Conservation (phyloP, 2,113 vertebrate genomes). For the Hypanus sabinus region DNA sequence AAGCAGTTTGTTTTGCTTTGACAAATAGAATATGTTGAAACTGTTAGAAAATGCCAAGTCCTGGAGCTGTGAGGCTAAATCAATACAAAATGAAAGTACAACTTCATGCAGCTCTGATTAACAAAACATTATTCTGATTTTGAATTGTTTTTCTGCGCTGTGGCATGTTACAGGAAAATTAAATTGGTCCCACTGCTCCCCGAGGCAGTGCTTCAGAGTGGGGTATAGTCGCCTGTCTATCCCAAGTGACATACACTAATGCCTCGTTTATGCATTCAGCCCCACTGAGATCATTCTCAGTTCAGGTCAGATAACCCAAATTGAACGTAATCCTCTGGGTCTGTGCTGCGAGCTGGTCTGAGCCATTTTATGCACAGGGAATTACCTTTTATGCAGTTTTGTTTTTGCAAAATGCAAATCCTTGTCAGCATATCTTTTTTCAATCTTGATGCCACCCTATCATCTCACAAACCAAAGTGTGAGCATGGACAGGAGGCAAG, state of each 20-base stretch:
- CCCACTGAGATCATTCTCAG: slow-evolving; percentile 20
- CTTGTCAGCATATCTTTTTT: neutral
- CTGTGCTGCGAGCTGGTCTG: neutral
- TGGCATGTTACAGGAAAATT: neutral
- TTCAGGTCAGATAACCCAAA: neutral
- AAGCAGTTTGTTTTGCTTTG: neutral
- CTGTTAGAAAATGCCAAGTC: neutral
- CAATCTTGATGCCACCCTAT: neutral
- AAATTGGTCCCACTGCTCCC: neutral
- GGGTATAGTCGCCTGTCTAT: neutral
- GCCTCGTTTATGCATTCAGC: slow-evolving; percentile 2
- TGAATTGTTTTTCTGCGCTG: neutral
- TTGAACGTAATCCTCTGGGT: slow-evolving; percentile 4
- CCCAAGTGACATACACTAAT: neutral
- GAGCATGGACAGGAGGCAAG: neutral
- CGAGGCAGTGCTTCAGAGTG: neutral
- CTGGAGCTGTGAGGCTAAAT: neutral
- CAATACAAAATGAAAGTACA: neutral
- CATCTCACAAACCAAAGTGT: neutral
- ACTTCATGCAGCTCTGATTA: neutral
- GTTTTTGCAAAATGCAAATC: neutral
- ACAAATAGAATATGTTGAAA: neutral
- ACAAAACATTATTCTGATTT: slow-evolving; percentile 1
- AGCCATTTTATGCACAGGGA: neutral
- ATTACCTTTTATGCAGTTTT: too few species aligned